Conservation (phyloP, 1,140 invertebrate genomes). For the Tetraneura akinire region DNA sequence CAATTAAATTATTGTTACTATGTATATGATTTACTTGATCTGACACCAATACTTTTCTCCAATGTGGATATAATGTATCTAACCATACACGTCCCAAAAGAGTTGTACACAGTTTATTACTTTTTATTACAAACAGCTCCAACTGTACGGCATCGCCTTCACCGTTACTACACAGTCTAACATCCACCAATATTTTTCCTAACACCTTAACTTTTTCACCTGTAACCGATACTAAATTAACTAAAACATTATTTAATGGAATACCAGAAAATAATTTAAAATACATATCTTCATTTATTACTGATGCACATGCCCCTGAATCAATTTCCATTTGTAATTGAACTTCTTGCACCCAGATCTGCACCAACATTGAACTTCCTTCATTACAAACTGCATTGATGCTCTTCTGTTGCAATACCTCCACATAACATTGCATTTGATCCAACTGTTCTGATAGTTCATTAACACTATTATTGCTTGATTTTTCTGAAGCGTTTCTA, state of each 20-base stretch:
- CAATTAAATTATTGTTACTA: background rate
- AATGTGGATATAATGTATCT: background rate
- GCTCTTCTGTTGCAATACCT: background rate
- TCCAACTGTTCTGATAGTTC: background rate
- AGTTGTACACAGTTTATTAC: background rate
- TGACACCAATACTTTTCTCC: background rate
- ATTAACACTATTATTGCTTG: background rate
- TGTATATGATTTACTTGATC: background rate
- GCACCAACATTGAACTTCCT: background rate
- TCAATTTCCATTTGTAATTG: background rate
- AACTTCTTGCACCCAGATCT: background rate
- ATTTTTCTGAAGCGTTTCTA: background rate
- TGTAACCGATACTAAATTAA: constrained; percentile 3
- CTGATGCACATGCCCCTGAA: background rate
- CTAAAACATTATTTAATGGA: background rate
- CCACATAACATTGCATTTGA: background rate
- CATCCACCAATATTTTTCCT: background rate
- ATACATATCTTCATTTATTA: background rate
- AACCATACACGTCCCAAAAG: background rate
- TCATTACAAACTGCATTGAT: background rate
- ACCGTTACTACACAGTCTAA: background rate
- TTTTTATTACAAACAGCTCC: background rate
- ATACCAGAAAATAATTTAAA: background rate
- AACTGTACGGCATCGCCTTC: no score
- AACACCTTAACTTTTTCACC: background rate